phyloP scores from a whole-genome alignment of 2,113 vertebrate species.

The Cygnus atratus region DNA sequence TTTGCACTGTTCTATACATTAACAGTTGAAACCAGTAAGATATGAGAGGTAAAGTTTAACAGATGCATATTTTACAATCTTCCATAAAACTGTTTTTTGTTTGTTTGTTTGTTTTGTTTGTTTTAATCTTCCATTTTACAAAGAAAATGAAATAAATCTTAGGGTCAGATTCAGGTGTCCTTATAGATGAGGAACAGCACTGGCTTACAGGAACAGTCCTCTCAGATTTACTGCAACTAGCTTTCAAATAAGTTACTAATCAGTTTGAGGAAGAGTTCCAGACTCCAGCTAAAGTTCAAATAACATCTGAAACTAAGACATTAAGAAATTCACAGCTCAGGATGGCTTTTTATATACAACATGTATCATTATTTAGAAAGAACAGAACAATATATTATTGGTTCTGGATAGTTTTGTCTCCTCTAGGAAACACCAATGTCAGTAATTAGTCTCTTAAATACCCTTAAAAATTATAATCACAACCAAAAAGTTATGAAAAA shows the following conservation, averaged over 20 bases:
- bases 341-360: neutral
- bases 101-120: neutral
- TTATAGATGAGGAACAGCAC: neutral
- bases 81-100: neutral
- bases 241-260: constrained; percentile 4
- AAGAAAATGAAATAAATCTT: neutral
- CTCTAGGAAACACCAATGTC: neutral
- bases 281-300: neutral
- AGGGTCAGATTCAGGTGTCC: neutral
- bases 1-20: neutral
- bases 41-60: neutral
- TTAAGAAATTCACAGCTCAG: neutral
- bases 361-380: neutral
- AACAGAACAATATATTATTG: neutral
- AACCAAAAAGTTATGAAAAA: neutral
- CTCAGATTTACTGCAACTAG: neutral
- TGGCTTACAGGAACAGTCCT: neutral
- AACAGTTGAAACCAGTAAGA: neutral
- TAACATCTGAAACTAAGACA: neutral
- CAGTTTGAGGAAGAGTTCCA: neutral
- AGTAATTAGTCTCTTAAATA: neutral
- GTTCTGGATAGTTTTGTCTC: neutral
- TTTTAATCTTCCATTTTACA: neutral
- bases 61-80: neutral
- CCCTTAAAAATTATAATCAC: neutral